phyloP scores from a whole-genome alignment of 2,113 vertebrate species.

The Grammomys surdaster region DNA sequence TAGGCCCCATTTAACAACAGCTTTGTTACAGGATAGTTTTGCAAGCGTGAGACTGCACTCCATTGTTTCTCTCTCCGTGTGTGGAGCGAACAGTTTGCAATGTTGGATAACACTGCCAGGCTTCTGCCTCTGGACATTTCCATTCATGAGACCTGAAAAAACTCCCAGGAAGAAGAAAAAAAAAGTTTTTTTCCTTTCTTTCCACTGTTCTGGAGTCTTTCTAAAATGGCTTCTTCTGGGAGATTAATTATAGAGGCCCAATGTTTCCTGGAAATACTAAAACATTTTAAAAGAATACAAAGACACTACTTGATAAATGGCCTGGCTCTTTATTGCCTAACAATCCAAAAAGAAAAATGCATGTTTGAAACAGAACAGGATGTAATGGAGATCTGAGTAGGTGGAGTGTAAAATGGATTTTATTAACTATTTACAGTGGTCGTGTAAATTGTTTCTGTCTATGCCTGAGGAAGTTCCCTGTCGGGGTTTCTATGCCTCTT shows the following conservation, averaged over 20 bases:
- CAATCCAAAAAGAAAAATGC: constrained; percentile 72
- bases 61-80: neutral
- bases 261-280: constrained; percentile 72
- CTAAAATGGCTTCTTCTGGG: constrained; percentile 65
- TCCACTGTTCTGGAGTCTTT: constrained; percentile 13
- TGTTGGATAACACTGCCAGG: neutral
- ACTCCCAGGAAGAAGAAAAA: constrained; percentile 38
- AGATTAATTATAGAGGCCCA: constrained; percentile 79
- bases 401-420: constrained; percentile 73
- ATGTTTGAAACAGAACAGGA: constrained; percentile 74
- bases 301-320: constrained; percentile 77
- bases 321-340: constrained; percentile 70
- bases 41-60: neutral
- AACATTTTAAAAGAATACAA: constrained; percentile 47
- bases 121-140: constrained; percentile 54
- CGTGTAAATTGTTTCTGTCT: constrained; percentile 70
- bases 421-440: constrained; percentile 77
- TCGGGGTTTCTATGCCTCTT: neutral
- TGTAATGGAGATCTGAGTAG: constrained; percentile 77
- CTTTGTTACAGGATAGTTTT: constrained; percentile 38
- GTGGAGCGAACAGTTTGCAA: constrained; percentile 56
- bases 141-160: constrained; percentile 41
- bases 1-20: neutral
- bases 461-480: constrained; percentile 51
- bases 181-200: neutral